Evolutionary conservation across 2,888 invertebrate genomes (phyloP).

Genomic region (Thecophora atra): DNA sequence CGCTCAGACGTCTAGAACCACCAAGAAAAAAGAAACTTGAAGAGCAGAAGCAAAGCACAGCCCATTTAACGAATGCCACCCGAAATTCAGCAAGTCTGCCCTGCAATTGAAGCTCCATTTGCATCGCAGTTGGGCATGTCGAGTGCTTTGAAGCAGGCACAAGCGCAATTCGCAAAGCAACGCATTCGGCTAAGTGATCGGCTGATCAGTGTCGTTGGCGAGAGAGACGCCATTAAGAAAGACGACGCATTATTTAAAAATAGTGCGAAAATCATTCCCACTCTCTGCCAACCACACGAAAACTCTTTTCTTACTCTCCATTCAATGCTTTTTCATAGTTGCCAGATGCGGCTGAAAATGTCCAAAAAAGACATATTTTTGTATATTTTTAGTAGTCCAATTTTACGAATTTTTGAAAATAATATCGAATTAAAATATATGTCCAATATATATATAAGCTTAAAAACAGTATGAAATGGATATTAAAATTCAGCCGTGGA

Average conservation of each 20-base stretch:
- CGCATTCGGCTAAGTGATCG: background rate
- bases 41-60: too few species aligned
- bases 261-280: background rate
- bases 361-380: too few species aligned
- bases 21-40: too few species aligned
- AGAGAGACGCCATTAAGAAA: constrained; percentile 1
- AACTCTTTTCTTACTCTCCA: too few species aligned
- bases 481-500: too few species aligned
- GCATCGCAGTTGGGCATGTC: constrained; percentile 55
- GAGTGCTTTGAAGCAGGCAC: background rate
- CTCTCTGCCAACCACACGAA: background rate
- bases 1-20: background rate
- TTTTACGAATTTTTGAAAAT: too few species aligned
- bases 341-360: too few species aligned
- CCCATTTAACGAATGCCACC: constrained; percentile 18
- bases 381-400: too few species aligned
- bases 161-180: background rate
- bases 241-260: constrained; percentile 24
- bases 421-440: too few species aligned
- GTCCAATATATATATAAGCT: too few species aligned
- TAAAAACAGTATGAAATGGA: too few species aligned
- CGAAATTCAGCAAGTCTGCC: background rate
- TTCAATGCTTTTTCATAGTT: too few species aligned
- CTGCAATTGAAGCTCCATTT: constrained; percentile 54
- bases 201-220: background rate